phyloP scores from a whole-genome alignment of 2,888 invertebrate species.

The Lepidochitona cinerea region DNA sequence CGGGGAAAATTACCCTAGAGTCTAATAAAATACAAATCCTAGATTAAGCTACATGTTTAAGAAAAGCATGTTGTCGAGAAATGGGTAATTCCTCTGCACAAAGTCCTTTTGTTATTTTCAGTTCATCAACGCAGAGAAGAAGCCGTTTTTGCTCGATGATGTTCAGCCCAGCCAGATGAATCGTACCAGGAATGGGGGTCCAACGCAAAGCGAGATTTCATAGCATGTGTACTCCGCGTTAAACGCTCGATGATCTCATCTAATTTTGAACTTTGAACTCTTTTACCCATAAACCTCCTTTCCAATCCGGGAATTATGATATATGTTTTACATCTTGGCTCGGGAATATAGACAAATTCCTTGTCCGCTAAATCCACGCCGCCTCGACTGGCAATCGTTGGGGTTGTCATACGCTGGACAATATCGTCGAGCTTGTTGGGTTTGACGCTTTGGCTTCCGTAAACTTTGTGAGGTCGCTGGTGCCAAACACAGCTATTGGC shows the following conservation, averaged over 20 bases:
- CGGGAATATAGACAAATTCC: constrained; percentile 47
- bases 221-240: constrained; percentile 52
- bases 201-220: constrained; percentile 49
- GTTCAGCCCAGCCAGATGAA: constrained; percentile 22
- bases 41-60: too few relatives aligned
- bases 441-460: constrained; percentile 8
- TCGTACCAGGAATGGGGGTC: constrained; percentile 56
- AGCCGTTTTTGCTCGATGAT: not conserved
- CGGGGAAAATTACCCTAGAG: too few relatives aligned
- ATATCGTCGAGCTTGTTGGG: constrained; percentile 42
- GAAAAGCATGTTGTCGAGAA: too few relatives aligned
- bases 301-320: constrained; percentile 52
- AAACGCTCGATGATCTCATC: constrained; percentile 51
- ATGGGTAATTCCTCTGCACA: too few relatives aligned
- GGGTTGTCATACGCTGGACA: constrained; percentile 47
- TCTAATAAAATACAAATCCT: too few relatives aligned
- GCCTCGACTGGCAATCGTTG: constrained; percentile 55
- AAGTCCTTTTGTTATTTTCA: too few relatives aligned
- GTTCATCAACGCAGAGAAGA: not conserved
- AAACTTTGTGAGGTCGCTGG: not conserved
- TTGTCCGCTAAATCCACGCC: constrained; percentile 48
- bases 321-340: constrained; percentile 50
- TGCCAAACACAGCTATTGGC: constrained; percentile 1
- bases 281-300: constrained; percentile 45
- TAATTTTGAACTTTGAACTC: constrained; percentile 41